Conservation (phyloP, 2,888 invertebrate species). For the Odontocolon sp. region DNA sequence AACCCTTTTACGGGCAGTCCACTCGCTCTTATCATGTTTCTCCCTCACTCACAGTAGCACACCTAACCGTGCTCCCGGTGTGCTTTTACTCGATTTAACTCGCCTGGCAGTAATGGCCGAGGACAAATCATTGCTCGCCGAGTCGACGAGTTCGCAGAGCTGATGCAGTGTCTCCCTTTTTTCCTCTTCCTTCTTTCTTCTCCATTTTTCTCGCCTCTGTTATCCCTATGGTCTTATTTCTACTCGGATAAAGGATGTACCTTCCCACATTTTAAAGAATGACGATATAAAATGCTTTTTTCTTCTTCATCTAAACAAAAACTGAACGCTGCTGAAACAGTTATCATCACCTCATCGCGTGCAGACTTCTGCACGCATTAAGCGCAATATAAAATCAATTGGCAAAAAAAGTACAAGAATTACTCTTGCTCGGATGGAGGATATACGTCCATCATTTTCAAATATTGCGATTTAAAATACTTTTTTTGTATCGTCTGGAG, state of each 20-base stretch:
- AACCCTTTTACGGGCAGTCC: slow-evolving; percentile 67
- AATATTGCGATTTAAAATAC: no score
- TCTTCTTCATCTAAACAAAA: neutral
- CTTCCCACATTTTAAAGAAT: neutral
- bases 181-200: neutral
- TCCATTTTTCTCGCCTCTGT: neutral
- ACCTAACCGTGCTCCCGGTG: slow-evolving; percentile 52
- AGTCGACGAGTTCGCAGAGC: slow-evolving; percentile 29
- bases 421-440: no score
- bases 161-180: slow-evolving; percentile 28
- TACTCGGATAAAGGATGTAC: neutral
- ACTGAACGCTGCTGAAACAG: neutral
- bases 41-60: slow-evolving; percentile 2
- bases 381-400: neutral
- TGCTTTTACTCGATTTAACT: slow-evolving; percentile 73
- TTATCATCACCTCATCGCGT: neutral
- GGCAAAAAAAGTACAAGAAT: no score
- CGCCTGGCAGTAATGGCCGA: slow-evolving; percentile 66
- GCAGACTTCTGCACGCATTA: neutral
- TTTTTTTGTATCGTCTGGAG: no score
- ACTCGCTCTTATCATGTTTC: neutral
- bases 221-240: neutral
- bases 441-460: no score
- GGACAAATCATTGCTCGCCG: slow-evolving; percentile 69
- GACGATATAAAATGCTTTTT: neutral